Evolutionary conservation across 2,797 vertebrate species (phyloP).

Genomic region (Spondyliosoma cantharus): DNA sequence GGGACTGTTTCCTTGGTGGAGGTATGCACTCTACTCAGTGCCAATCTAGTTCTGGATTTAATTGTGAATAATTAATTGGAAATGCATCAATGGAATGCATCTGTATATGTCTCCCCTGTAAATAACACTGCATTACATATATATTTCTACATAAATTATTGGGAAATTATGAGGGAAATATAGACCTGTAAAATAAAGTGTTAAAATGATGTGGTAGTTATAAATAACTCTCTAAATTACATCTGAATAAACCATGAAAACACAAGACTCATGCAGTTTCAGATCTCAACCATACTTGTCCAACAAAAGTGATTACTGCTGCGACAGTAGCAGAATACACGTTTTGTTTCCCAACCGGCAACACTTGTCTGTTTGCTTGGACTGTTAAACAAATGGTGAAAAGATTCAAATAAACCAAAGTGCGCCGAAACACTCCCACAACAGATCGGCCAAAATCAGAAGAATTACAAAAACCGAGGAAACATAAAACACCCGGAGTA

Average conservation of each 20-base stretch:
- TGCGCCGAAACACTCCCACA: slow-evolving; percentile 14
- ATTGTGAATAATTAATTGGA: neutral
- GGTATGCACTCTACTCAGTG: no score
- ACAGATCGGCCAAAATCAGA: slow-evolving; percentile 20
- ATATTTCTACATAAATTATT: neutral
- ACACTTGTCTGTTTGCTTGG: neutral
- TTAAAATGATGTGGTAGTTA: slow-evolving; percentile 17
- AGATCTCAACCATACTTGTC: slow-evolving; percentile 48
- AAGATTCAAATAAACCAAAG: slow-evolving; percentile 25
- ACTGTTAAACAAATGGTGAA: neutral
- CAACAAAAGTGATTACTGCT: slow-evolving; percentile 23
- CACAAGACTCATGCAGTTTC: slow-evolving; percentile 71
- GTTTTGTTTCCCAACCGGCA: slow-evolving; percentile 28
- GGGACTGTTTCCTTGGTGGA: no score
- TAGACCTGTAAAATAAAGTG: slow-evolving; percentile 57
- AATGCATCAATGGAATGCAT: neutral
- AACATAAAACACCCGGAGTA: slow-evolving; percentile 12
- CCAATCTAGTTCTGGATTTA: neutral
- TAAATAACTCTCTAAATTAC: slow-evolving; percentile 37
- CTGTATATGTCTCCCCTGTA: neutral
- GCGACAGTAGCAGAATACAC: slow-evolving; percentile 19
- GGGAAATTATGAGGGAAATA: slow-evolving; percentile 31
- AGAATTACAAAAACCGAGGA: slow-evolving; percentile 1
- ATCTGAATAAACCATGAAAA: slow-evolving; percentile 38
- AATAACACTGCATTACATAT: neutral